Evolutionary conservation across 2,113 vertebrate species (phyloP).

Genomic region (Arenaria interpres): DNA sequence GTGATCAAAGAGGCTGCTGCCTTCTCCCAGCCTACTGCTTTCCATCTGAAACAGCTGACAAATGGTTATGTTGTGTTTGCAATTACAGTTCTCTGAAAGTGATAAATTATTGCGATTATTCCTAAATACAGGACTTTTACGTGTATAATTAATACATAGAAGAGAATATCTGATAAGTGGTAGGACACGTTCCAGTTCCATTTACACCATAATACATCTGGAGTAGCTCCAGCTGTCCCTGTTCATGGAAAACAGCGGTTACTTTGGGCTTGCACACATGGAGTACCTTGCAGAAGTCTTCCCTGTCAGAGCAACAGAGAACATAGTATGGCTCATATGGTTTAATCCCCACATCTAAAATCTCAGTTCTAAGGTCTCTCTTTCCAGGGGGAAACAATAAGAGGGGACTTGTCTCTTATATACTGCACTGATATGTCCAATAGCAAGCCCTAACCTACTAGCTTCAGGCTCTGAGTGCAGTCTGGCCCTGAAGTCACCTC

Average conservation of each 20-base stretch:
- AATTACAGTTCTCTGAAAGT: conserved; percentile 61
- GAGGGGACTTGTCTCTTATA: not conserved
- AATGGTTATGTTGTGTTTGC: conserved; percentile 60
- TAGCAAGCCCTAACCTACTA: not conserved
- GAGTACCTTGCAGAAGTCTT: conserved; percentile 25
- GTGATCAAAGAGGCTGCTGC: conserved; percentile 53
- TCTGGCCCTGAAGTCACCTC: not conserved
- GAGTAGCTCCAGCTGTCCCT: conserved; percentile 41
- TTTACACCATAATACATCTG: conserved; percentile 46
- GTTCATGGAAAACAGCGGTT: conserved; percentile 3
- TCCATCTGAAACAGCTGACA: conserved; percentile 58
- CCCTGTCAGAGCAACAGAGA: not conserved
- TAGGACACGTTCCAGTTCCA: conserved; percentile 48
- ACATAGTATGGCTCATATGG: not conserved
- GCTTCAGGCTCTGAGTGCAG: not conserved
- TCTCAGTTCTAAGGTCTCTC: not conserved
- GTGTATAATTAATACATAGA: conserved; percentile 60
- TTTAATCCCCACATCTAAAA: not conserved
- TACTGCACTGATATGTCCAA: not conserved
- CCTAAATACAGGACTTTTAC: conserved; percentile 50
- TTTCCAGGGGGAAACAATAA: not conserved
- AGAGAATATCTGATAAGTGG: conserved; percentile 21
- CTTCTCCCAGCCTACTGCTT: conserved; percentile 58
- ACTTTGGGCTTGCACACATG: not conserved
- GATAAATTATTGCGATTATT: conserved; percentile 65